Evolutionary conservation across 2,888 invertebrate species (phyloP).

Genomic region (Dioctria rufipes): DNA sequence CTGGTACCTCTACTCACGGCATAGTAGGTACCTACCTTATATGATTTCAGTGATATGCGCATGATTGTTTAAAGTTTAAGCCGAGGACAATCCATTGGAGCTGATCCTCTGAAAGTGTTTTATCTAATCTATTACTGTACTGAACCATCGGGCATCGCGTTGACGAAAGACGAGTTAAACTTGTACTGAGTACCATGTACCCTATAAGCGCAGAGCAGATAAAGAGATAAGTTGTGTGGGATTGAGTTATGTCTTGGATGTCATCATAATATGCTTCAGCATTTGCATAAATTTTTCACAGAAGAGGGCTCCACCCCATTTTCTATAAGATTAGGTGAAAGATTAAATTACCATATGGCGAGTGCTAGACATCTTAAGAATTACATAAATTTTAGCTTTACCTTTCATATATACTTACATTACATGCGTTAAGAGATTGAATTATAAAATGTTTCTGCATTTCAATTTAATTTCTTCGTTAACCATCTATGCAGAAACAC

Average conservation of each 20-base stretch:
- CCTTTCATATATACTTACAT: not conserved
- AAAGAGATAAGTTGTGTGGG: slow-evolving; percentile 6
- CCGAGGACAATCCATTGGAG: slow-evolving; percentile 25
- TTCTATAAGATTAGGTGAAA: slow-evolving; percentile 11
- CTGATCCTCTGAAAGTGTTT: slow-evolving; percentile 24
- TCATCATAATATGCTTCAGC: slow-evolving; percentile 48
- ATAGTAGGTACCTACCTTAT: not conserved
- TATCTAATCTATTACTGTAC: slow-evolving; percentile 35
- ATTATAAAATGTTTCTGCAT: no score
- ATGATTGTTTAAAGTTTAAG: slow-evolving; percentile 44
- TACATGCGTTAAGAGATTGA: no score
- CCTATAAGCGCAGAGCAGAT: not conserved
- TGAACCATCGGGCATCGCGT: not conserved
- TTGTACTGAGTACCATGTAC: not conserved
- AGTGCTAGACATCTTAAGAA: not conserved
- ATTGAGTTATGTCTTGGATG: slow-evolving; percentile 46
- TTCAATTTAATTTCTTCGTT: no score
- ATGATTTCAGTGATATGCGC: slow-evolving; percentile 16
- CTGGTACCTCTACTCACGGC: not conserved
- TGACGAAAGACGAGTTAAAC: slow-evolving; percentile 36
- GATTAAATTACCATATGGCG: slow-evolving; percentile 15
- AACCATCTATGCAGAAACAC: no score
- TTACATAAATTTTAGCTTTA: not conserved
- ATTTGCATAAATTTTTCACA: slow-evolving; percentile 52
- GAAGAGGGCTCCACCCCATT: slow-evolving; percentile 24